phyloP scores from a whole-genome alignment of 2,113 vertebrate species.

The Callaeas wilsoni region DNA sequence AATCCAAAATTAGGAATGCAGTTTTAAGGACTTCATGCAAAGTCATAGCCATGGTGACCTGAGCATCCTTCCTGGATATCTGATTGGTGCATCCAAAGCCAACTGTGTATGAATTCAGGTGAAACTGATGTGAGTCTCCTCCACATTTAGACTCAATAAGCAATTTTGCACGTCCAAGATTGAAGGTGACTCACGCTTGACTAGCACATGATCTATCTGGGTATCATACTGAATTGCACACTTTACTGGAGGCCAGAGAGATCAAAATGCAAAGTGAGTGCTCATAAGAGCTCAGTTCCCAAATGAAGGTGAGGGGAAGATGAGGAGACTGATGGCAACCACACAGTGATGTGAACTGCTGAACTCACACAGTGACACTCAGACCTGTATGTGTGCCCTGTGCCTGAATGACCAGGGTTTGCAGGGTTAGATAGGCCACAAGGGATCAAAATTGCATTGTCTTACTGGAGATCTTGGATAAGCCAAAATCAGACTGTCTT shows the following conservation, averaged over 20 bases:
- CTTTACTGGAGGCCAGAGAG: neutral
- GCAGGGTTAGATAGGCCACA: neutral
- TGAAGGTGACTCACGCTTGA: neutral
- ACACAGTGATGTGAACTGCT: neutral
- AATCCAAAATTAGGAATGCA: neutral
- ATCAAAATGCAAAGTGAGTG: neutral
- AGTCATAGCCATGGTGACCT: neutral
- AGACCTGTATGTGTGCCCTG: rapidly evolving
- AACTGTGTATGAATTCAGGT: neutral
- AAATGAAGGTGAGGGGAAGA: neutral
- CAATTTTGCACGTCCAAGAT: neutral
- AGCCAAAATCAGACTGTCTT: neutral
- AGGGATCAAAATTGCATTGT: neutral
- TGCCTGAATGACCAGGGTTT: neutral
- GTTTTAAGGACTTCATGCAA: neutral
- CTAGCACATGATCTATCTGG: neutral
- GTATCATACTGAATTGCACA: neutral
- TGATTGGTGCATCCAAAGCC: neutral
- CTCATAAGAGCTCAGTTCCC: neutral
- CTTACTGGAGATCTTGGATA: neutral
- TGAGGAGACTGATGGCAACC: neutral
- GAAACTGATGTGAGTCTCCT: neutral
- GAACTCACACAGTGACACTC: neutral
- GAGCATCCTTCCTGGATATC: neutral
- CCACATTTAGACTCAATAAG: neutral